phyloP scores from a whole-genome alignment of 2,797 vertebrate genomes.

The Sus cebifrons region DNA sequence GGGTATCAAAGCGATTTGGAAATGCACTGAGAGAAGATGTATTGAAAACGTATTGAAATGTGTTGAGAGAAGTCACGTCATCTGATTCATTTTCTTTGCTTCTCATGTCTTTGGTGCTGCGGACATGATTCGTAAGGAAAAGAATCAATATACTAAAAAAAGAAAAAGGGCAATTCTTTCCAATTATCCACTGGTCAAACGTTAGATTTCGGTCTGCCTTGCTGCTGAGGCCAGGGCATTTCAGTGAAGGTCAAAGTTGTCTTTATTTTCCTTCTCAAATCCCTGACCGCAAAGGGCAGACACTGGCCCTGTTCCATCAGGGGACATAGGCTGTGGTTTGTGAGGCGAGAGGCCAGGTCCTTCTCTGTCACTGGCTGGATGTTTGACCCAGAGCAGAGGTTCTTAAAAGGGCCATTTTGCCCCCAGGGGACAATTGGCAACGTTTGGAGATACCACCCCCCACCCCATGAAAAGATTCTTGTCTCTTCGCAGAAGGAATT shows the following conservation, averaged over 20 bases:
- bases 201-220: not conserved
- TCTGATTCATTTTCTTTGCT: not conserved
- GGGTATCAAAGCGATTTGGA: conserved; percentile 84
- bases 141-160: not conserved
- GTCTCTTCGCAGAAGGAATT: too few species aligned
- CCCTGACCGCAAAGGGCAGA: fast-evolving
- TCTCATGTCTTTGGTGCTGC: not conserved
- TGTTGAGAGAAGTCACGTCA: not conserved
- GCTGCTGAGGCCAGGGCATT: not conserved
- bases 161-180: not conserved
- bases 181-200: not conserved
- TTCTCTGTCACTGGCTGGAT: not conserved
- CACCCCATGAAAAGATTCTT: too few species aligned
- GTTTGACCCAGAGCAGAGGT: not conserved
- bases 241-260: not conserved
- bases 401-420: not conserved
- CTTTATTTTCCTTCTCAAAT: not conserved
- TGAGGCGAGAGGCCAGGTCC: not conserved
- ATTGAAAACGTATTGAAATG: too few species aligned
- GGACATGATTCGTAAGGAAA: not conserved
- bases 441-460: not conserved
- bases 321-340: not conserved
- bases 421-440: not conserved
- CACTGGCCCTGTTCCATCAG: fast-evolving
- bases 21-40: not conserved